Base-by-base conservation (phyloP, 2,113 vertebrate species). In the Oncorhynchus kisutch region DNA sequence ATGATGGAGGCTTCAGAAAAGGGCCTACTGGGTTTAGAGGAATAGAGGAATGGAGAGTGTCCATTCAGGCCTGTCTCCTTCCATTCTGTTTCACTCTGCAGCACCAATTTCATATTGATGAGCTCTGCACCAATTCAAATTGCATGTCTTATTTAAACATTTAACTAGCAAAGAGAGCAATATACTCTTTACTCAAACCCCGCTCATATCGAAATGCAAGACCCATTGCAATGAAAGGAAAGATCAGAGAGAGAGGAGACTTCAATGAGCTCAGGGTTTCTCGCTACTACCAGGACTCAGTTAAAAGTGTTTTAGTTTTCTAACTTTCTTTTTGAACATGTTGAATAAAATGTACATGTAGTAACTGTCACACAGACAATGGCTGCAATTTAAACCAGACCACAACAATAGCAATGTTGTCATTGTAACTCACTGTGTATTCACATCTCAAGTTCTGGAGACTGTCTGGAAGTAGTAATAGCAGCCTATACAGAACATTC, bases 91-190 rank as follows among this genome's bases (percentile, higher is more conserved):
- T 86, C 80, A 22, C 84, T 89, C 82, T 76, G 82, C 81, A 86
- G 79, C 87, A 90, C 84, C 86, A 91, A 92, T 92, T 90, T 93
- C 89, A 94, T 93, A 94, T 94, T 93, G 91, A 94, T 94, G 92
- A 93, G 92, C 88, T 88, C 87, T 89, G 89, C 88, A 89, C 90
- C 87, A 88, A 90, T 92, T 91, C 86, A 91, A 92, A 92, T 90
- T 87, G 90, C 88, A 87, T 86, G 87, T 91, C 87, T 91, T 92
- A 91, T 92, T 92, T 89, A 93, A 93, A 91, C 90, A 93, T 92
- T 92, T 91, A 90, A 92, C 88, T 78, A 88, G 85, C 87, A 88
- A 91, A 95, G 80, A 93, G 82, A 85, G 92, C 83, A 89, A 85
- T 94, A 94, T 85, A 91, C 81, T 92, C 87, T 90, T 92, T 87